Evolutionary conservation across 2,888 invertebrate genomes (phyloP).

Genomic region (Antitype chi): DNA sequence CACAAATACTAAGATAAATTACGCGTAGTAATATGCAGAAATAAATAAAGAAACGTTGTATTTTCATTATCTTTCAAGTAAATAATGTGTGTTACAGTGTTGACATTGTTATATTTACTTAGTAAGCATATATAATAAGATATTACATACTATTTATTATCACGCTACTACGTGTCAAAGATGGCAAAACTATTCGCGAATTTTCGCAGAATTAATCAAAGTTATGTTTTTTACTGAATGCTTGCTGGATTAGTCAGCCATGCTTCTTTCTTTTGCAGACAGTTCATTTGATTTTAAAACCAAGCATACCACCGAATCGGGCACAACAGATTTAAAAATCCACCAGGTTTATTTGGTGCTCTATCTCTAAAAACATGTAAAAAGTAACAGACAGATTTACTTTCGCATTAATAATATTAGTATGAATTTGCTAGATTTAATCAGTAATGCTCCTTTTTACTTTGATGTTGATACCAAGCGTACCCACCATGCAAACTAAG

Average conservation of each 20-base stretch:
- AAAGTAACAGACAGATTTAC: too few relatives aligned
- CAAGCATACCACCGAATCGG: too few relatives aligned
- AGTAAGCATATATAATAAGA: not conserved
- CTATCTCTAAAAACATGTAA: too few relatives aligned
- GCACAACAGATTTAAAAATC: too few relatives aligned
- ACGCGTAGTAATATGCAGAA: not conserved
- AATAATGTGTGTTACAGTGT: not conserved
- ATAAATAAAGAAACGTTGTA: not conserved
- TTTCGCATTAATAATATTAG: not conserved
- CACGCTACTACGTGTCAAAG: not conserved
- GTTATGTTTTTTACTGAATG: too few relatives aligned
- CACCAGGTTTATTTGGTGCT: too few relatives aligned
- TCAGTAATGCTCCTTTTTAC: not conserved
- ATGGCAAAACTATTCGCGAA: not conserved
- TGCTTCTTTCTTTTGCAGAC: too few relatives aligned
- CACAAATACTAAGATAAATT: not conserved
- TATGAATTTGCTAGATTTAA: not conserved
- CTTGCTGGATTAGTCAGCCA: not conserved
- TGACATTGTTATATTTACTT: not conserved
- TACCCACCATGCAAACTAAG: constrained; percentile 19
- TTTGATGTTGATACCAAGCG: constrained; percentile 11
- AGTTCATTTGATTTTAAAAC: too few relatives aligned
- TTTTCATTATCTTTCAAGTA: constrained; percentile 9
- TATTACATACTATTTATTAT: not conserved
- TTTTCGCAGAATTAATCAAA: not conserved